Evolutionary conservation across 2,888 invertebrate species (phyloP), one percentile per base, ranked within the genome.

Genomic region (Amiota mariae): DNA sequence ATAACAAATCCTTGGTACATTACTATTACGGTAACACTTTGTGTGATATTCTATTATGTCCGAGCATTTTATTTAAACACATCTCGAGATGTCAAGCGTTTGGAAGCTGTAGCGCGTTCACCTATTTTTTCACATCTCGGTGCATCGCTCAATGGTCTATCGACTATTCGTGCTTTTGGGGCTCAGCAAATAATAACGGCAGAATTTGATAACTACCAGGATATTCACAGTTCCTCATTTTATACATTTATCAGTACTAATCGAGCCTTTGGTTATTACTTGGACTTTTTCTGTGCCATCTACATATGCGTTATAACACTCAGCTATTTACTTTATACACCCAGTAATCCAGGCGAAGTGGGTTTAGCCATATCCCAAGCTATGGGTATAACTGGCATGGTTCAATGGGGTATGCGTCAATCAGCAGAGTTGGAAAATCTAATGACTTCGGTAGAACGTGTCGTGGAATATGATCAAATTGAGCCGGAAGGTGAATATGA

Each of bases 111-210:
- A 1, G 94, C 97, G 78, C 94, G 97, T 78, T 97, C 97, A 82
- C 98, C 98, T 0, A 96, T 99, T 13, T 98, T 97, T 90, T 95
- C 96, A 0, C 98, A 98, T 87, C 91, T 98, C 80, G 96, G 94
- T 85, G 95, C 97, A 36, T 94, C 97, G 0, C 91, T 99, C 12
- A 95, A 96, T 88, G 98, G 98, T 0, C 91, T 99, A 73, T 94
- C 96, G 0, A 98, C 98, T 0, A 97, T 99, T 64, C 92, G 98
- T 74, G 96, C 98, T 0, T 97, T 96, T 86, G 93, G 93, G 12
- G 96, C 96, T 0, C 94, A 97, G 87, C 92, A 93, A 66, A 92
- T 94, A 20, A 93, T 98, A 57, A 93, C 93, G 61, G 91, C 92
- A 56, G 95, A 96, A 88, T 96, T 96, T 84, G 96, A 96, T 82